Conservation (phyloP, 2,888 invertebrate species). For the Nomada flava region DNA sequence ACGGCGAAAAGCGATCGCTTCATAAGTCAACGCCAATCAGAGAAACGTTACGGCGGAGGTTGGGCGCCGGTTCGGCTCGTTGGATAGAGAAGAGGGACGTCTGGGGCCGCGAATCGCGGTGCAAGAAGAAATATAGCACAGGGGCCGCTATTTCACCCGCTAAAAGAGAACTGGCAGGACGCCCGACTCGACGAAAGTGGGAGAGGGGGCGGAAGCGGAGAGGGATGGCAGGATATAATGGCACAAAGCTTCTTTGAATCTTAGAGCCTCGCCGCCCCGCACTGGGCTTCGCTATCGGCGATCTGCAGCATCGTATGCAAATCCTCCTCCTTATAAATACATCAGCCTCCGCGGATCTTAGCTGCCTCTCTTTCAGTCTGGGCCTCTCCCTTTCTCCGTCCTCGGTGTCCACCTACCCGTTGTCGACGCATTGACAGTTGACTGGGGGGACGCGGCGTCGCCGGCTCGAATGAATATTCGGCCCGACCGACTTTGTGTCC, state of each 20-base stretch:
- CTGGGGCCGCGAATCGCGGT: constrained; percentile 43
- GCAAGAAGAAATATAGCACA: constrained; percentile 60
- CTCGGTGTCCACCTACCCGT: constrained; percentile 38
- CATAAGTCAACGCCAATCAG: constrained; percentile 80
- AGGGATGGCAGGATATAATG: constrained; percentile 74
- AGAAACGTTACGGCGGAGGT: constrained; percentile 42
- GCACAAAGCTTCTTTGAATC: constrained; percentile 83
- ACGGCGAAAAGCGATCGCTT: constrained; percentile 76
- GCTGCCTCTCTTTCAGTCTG: constrained; percentile 71
- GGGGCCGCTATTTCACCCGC: constrained; percentile 62
- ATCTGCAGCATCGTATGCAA: constrained; percentile 83
- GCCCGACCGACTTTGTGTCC: constrained; percentile 39
- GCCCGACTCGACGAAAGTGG: constrained; percentile 52
- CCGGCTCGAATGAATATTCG: constrained; percentile 58
- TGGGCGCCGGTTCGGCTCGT: constrained; percentile 34
- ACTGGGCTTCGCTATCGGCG: constrained; percentile 75
- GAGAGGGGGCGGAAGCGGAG: constrained; percentile 1
- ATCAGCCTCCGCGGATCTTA: constrained; percentile 82
- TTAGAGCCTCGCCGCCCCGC: constrained; percentile 77
- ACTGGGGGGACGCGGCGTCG: constrained; percentile 46
- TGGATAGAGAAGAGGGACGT: constrained; percentile 33
- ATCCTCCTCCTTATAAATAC: constrained; percentile 84
- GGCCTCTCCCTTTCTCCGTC: constrained; percentile 41
- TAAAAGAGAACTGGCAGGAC: constrained; percentile 60
- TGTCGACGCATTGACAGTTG: constrained; percentile 65